Evolutionary conservation across 2,888 invertebrate genomes (phyloP).

Genomic region (Amorpha juglandis): DNA sequence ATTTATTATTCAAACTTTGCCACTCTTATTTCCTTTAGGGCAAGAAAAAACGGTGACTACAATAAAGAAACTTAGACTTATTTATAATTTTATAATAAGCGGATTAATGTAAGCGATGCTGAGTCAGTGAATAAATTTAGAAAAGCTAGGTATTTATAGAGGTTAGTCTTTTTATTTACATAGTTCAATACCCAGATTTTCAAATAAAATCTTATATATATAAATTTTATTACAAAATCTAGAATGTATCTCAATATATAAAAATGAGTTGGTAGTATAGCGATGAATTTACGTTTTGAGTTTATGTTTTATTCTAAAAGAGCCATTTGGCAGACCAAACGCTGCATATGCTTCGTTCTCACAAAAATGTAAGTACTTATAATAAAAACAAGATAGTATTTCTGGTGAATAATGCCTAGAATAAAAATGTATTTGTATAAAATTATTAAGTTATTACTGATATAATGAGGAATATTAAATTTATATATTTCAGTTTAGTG

Average conservation of each 20-base stretch:
- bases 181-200: too few species aligned
- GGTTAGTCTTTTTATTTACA: too few species aligned
- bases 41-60: too few species aligned
- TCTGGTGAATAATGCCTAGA: background rate
- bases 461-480: constrained; percentile 2
- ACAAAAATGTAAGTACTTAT: background rate
- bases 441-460: background rate
- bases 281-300: too few species aligned
- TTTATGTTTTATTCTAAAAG: constrained; percentile 13
- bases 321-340: constrained; percentile 16
- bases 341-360: background rate
- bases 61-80: too few species aligned
- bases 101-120: too few species aligned
- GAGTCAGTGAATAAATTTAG: too few species aligned
- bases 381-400: background rate
- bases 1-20: too few species aligned
- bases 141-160: too few species aligned
- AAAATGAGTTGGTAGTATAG: background rate
- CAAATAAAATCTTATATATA: too few species aligned
- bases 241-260: background rate
- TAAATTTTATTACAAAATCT: background rate
- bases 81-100: too few species aligned
- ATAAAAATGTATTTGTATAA: background rate
- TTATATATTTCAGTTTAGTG: background rate
- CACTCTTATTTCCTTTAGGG: too few species aligned